phyloP scores from a whole-genome alignment of 2,113 vertebrate species.

The Cygnus buccinator region DNA sequence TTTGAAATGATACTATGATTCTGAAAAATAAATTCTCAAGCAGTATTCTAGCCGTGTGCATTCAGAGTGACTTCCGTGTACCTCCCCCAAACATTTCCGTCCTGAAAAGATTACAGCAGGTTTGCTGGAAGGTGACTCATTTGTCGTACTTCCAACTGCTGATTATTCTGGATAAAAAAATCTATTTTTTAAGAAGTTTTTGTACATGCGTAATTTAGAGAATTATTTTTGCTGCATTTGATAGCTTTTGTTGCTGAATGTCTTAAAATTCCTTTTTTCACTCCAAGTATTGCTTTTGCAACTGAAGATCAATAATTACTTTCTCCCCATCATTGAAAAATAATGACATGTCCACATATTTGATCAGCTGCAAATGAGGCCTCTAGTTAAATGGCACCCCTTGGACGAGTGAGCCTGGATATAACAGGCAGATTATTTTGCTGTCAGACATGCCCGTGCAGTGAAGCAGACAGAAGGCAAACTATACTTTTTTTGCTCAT shows the following conservation, averaged over 20 bases:
- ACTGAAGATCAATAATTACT: constrained; percentile 19
- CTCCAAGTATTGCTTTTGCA: neutral
- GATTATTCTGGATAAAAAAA: neutral
- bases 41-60: neutral
- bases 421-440: neutral
- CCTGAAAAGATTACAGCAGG: neutral
- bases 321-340: constrained; percentile 13
- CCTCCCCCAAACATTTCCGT: neutral
- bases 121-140: neutral
- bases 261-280: neutral
- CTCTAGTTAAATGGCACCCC: neutral
- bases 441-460: neutral
- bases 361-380: constrained; percentile 26
- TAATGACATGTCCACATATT: neutral
- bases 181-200: neutral
- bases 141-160: neutral
- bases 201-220: neutral
- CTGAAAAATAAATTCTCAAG: neutral
- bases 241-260: neutral
- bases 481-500: neutral
- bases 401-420: neutral
- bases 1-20: neutral
- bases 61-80: neutral
- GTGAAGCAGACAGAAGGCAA: neutral
- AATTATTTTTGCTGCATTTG: neutral